These are phyloP conservation scores for Ivindomyrus marchei DNA, from an alignment of 2,113 vertebrate species.

Conservation along the genomic window DNA sequence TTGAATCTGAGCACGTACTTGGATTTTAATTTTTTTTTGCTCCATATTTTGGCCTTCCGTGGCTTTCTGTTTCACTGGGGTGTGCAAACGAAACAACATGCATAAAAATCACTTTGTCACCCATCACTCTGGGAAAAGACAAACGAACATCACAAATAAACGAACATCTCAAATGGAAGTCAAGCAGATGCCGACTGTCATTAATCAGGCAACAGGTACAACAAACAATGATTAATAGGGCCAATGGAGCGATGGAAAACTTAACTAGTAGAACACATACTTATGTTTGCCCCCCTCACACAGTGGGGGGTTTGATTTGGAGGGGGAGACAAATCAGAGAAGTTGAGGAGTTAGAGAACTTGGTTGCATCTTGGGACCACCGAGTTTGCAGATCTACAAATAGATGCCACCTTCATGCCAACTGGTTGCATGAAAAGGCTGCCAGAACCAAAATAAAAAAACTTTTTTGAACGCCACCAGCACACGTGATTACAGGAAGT, in stretches of 20 bases:
- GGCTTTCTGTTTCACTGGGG: background rate
- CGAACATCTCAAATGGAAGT: background rate
- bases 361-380: background rate
- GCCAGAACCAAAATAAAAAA: background rate
- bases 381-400: background rate
- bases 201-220: background rate
- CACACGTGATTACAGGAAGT: background rate
- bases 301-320: background rate
- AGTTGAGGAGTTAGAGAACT: background rate
- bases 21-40: background rate
- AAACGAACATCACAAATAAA: background rate
- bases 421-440: background rate
- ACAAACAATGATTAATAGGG: background rate
- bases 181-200: background rate
- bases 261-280: background rate
- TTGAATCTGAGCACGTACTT: background rate
- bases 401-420: background rate
- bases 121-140: background rate
- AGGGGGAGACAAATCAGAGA: background rate
- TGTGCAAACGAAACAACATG: background rate
- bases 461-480: background rate
- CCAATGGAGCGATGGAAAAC: background rate
- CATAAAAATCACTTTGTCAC: background rate
- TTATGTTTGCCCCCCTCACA: background rate
- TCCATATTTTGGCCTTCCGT: background rate